phyloP scores from a whole-genome alignment of 1,140 invertebrate genomes.

The Drosophila murphyi region DNA sequence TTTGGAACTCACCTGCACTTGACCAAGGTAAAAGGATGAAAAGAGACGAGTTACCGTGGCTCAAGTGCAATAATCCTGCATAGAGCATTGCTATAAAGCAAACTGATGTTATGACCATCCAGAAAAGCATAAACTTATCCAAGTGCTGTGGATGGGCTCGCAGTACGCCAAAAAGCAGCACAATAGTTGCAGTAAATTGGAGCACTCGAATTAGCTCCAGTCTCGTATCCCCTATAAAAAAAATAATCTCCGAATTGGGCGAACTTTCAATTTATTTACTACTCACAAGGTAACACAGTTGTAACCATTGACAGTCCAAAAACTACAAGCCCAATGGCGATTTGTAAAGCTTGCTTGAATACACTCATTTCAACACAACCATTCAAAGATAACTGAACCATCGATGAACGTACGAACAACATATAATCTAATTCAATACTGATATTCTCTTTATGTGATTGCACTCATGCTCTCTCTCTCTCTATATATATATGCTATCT shows the following conservation, averaged over 20 bases:
- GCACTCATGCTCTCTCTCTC: not conserved
- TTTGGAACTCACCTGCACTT: not conserved
- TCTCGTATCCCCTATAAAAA: not conserved
- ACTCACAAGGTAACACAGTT: constrained; percentile 8
- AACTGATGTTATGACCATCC: constrained; percentile 5
- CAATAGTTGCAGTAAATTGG: constrained; percentile 21
- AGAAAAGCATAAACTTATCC: constrained; percentile 15
- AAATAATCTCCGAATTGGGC: not conserved
- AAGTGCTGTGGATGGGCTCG: constrained; percentile 22
- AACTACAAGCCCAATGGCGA: constrained; percentile 19
- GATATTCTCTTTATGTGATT: too few relatives aligned
- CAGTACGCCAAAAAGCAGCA: constrained; percentile 10
- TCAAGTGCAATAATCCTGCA: not conserved
- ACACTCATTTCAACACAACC: constrained; percentile 15
- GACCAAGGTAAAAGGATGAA: constrained; percentile 1
- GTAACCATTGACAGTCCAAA: constrained; percentile 20
- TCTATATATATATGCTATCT: not conserved
- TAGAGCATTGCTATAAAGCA: not conserved
- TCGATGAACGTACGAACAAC: not conserved
- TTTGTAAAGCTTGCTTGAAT: constrained; percentile 7
- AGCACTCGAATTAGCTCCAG: constrained; percentile 5
- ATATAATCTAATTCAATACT: not conserved
- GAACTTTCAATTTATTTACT: too few relatives aligned
- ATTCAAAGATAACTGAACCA: constrained; percentile 20
- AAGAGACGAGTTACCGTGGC: not conserved